Evolutionary conservation across 1,140 invertebrate genomes (phyloP).

Genomic region (Phortica variegata): DNA sequence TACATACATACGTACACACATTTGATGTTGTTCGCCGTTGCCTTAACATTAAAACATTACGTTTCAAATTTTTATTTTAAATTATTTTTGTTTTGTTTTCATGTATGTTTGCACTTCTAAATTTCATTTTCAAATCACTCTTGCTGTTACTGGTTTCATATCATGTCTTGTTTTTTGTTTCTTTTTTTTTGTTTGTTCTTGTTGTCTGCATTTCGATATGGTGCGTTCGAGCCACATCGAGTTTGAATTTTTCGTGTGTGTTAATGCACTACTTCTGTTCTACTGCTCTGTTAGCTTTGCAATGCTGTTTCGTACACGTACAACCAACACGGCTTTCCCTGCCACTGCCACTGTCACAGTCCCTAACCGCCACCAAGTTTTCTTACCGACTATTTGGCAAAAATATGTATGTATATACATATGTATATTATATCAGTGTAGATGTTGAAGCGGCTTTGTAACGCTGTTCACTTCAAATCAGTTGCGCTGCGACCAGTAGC

Average conservation of each 20-base stretch:
- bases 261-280: constrained; percentile 56
- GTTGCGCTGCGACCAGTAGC: constrained; percentile 9
- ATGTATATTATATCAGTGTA: no score
- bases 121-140: background rate
- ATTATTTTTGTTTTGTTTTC: no score
- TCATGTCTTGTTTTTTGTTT: constrained; percentile 25
- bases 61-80: no score
- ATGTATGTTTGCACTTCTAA: no score
- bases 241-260: constrained; percentile 32
- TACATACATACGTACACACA: no score
- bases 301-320: constrained; percentile 4
- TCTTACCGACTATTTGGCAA: no score
- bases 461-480: constrained; percentile 24
- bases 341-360: background rate
- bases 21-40: no score
- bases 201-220: no score
- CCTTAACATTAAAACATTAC: no score
- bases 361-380: background rate
- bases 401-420: no score
- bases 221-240: background rate
- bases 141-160: constrained; percentile 10
- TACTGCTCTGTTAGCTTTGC: constrained; percentile 46
- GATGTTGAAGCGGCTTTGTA: no score
- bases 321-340: background rate
- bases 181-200: constrained; percentile 10